Evolutionary conservation across 2,888 invertebrate genomes (phyloP), one percentile per base, ranked within the genome.

Genomic region (Cephonodes hylas): DNA sequence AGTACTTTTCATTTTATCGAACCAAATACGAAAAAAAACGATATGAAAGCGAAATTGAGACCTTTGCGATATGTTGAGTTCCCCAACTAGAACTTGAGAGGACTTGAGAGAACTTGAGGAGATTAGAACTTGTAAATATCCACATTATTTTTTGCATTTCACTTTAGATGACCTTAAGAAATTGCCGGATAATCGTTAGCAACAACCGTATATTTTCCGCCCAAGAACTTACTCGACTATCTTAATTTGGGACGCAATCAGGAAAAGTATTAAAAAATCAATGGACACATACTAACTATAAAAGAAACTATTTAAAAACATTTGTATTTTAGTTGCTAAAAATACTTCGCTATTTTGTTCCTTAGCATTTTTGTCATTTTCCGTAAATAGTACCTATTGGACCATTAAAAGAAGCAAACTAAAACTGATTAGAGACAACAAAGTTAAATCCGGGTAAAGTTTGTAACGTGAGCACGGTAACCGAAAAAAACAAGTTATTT

Each of bases 401-500:
- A n/a, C n/a, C n/a, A n/a, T n/a, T n/a, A n/a, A n/a, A n/a, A n/a
- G n/a, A n/a, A n/a, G n/a, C n/a, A n/a, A n/a, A n/a, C n/a, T n/a
- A 38, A 38, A 10, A 38, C 38, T 13, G 13, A 38, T 38, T 10
- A 38, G 38, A 53, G 10, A 53, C 27, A 53, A 53, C 18, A 23
- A 46, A 48, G 27, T 53, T 15, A 53, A 25, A 53, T 15, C 2
- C 15, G 18, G 18, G 18, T 53, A 31, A 18, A 20, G 10, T 31
- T 53, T 53, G 18, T 31, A 53, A 31, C 27, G 18, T 8, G 15
- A 53, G 18, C 53, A 18, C 53, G 31, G 18, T 18, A 8, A 31
- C 10, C 53, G 27, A 53, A 53, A 53, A 42, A 53, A 53, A 53
- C 53, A 53, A 53, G 53, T 53, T 53, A 53, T 53, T 53, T 53